phyloP scores from a whole-genome alignment of 2,888 invertebrate genomes.

The Amphipoea oculea region DNA sequence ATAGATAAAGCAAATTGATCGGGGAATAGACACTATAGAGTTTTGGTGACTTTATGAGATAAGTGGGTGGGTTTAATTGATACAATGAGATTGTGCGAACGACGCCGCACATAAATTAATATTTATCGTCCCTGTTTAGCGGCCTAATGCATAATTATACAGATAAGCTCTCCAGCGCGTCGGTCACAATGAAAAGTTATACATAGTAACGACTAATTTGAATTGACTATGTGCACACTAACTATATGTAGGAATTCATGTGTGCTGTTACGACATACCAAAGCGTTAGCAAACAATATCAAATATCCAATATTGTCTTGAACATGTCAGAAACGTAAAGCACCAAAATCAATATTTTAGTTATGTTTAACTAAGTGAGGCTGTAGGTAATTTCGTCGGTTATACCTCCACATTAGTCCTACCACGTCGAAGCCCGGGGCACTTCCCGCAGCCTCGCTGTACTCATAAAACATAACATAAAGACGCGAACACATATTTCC shows the following conservation, averaged over 20 bases:
- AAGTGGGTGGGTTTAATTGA: constrained; percentile 87
- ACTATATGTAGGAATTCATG: neutral
- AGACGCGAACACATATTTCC: constrained; percentile 64
- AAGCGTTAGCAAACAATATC: constrained; percentile 69
- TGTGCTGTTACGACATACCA: constrained; percentile 27
- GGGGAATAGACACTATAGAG: constrained; percentile 75
- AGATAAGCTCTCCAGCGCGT: constrained; percentile 70
- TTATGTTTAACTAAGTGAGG: constrained; percentile 77
- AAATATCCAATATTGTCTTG: constrained; percentile 76
- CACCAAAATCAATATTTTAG: constrained; percentile 79
- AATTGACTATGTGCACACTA: constrained; percentile 38
- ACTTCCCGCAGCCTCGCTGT: constrained; percentile 63
- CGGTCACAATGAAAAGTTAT: constrained; percentile 64
- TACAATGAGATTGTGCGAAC: constrained; percentile 84
- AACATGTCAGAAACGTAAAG: constrained; percentile 74
- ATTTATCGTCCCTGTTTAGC: constrained; percentile 81
- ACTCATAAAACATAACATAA: constrained; percentile 62
- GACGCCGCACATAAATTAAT: constrained; percentile 82
- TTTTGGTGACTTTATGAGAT: constrained; percentile 82
- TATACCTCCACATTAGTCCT: constrained; percentile 74
- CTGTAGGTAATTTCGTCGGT: constrained; percentile 75
- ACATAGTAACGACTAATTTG: constrained; percentile 56
- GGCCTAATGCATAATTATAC: constrained; percentile 78
- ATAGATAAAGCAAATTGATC: constrained; percentile 89
- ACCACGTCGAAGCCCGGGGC: constrained; percentile 70